Base-by-base conservation (phyloP, 2,797 vertebrate species). In the Notolabrus celidotus region DNA sequence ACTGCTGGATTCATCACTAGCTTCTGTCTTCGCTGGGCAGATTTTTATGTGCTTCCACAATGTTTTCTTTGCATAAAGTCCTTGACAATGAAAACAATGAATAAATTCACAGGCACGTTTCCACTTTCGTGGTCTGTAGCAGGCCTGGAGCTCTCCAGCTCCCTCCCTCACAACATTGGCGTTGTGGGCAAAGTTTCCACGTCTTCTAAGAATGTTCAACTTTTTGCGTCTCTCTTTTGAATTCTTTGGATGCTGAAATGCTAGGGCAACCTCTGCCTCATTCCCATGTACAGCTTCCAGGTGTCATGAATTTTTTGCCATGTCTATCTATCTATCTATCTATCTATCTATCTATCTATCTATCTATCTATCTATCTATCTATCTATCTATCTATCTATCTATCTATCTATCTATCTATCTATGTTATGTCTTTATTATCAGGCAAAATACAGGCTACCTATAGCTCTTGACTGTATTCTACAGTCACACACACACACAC, bases 81-180 rank as follows among this genome's bases (percentile, higher is more conserved):
- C 43, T 22, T 45, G 43, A 42, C 54, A 70, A 38, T 46, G 20
- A 46, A 46, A 22, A 46, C 43, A 46, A 22, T 46, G 43, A 46
- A 46, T 46, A 23, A 46, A 46, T 3, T 46, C 43, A 22, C 9
- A 5, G 11, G 19, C 43, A 22, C 1, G 4, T 46, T 43, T 46
- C 12, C 9, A 3, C 11, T 46, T 4, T 46, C 10, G 19, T 10
- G 43, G 19, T 46, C 20, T 22, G 11, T 46, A 46, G 20, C 43
- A 22, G 10, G 43, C 19, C 19, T 22, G 19, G 10, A 22, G 43
- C 19, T 46, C 19, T 46, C 43, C 43, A 10, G 8, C 10, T 46
- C 43, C 43, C 10, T 45, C 11, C 6, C 43, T 45, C 4, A 20
- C 7, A 20, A 45, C 43, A 45, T 20, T 2, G 4, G 43, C 19